Percentiles rank a stretch among this genome's conserved stretches.
Conservation (phyloP, 2,113 vertebrate genomes). For the Scortum barcoo region DNA sequence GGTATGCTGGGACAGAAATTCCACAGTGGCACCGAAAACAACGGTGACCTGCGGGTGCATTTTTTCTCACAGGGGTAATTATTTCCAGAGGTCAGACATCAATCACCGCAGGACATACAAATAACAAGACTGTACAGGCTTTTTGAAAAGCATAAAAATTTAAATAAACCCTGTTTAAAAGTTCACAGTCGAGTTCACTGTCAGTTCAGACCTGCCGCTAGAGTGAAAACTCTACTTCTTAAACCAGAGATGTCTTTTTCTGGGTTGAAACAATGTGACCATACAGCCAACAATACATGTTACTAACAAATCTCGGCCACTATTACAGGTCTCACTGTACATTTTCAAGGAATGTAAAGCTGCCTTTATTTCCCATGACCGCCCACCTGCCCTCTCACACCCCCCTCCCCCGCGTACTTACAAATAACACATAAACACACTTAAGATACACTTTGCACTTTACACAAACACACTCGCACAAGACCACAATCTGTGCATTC, state of each 20-base stretch:
- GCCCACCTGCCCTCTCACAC: neutral
- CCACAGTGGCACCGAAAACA: slow-evolving; percentile 57
- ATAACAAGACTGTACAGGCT: slow-evolving; percentile 44
- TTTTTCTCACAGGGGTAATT: slow-evolving; percentile 57
- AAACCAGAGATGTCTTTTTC: neutral
- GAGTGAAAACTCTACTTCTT: neutral
- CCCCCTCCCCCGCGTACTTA: neutral
- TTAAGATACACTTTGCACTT: slow-evolving; percentile 28
- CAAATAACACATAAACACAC: slow-evolving; percentile 35
- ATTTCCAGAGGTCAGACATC: slow-evolving; percentile 57
- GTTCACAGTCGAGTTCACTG: slow-evolving; percentile 51
- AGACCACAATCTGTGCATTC: slow-evolving; percentile 44
- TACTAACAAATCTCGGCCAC: neutral
- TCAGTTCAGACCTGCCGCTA: slow-evolving; percentile 24
- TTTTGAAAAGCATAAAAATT: neutral
- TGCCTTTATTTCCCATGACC: slow-evolving; percentile 6
- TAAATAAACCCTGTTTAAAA: slow-evolving; percentile 28
- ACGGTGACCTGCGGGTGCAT: slow-evolving; percentile 30
- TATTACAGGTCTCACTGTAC: neutral
- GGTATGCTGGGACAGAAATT: slow-evolving; percentile 67
- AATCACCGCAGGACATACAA: slow-evolving; percentile 39
- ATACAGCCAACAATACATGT: neutral
- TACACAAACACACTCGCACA: slow-evolving; percentile 1
- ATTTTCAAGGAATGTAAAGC: neutral
- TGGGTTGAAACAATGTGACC: too few species aligned